Evolutionary conservation across 2,113 vertebrate species (phyloP).

Genomic region (Camelus dromedarius): DNA sequence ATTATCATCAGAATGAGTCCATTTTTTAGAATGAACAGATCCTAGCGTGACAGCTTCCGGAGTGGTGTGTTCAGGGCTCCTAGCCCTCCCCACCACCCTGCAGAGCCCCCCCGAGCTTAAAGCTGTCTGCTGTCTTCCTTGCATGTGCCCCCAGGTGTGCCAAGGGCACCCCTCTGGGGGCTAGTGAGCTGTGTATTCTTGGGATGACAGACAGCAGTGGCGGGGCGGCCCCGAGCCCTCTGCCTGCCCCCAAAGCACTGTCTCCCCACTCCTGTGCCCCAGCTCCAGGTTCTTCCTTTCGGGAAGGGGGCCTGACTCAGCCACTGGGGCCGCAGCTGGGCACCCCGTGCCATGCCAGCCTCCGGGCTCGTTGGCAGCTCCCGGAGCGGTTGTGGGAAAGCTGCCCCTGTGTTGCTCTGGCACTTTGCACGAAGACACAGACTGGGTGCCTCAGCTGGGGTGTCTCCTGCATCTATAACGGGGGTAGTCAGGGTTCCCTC

Average conservation of each 20-base stretch:
- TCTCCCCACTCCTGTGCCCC: background rate
- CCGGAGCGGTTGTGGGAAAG: background rate
- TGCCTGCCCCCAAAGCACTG: background rate
- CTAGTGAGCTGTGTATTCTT: background rate
- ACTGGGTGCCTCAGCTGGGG: background rate
- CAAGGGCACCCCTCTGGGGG: background rate
- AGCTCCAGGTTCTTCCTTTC: background rate
- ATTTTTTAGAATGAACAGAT: background rate
- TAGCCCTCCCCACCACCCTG: background rate
- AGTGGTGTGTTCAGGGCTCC: background rate
- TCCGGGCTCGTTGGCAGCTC: background rate
- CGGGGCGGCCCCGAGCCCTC: rapidly evolving
- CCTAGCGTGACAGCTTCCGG: background rate
- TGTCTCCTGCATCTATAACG: background rate
- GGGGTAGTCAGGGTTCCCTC: background rate
- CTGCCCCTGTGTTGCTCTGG: background rate
- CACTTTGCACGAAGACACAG: background rate
- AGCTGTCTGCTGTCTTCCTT: background rate
- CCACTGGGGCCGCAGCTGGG: too few relatives aligned
- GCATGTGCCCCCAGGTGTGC: too few relatives aligned
- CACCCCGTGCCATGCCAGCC: background rate
- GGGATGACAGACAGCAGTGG: background rate
- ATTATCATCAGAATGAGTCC: background rate
- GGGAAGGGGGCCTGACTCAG: background rate
- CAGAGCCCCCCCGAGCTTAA: background rate